Percentiles rank a stretch among this genome's conserved stretches.
These are phyloP conservation scores for Scaptomyza cyrtandrae DNA, from an alignment of 2,888 invertebrate genomes.

Conservation along the genomic window DNA sequence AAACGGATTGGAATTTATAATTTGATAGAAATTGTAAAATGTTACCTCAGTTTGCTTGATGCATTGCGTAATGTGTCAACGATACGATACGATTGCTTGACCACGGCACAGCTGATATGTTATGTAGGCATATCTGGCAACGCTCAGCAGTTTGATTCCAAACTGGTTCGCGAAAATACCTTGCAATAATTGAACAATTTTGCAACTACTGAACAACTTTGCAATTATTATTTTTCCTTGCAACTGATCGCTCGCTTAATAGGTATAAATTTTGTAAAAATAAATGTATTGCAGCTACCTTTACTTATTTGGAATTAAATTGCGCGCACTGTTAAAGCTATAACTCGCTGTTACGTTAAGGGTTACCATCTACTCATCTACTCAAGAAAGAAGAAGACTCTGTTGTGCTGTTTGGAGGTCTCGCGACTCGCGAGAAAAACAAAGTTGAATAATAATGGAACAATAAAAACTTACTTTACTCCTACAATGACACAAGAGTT, in stretches of 20 bases:
- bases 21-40: slow-evolving; percentile 31
- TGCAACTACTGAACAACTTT: background rate
- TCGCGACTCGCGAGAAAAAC: slow-evolving; percentile 46
- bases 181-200: background rate
- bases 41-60: slow-evolving; percentile 50
- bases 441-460: slow-evolving; percentile 44
- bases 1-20: slow-evolving; percentile 56
- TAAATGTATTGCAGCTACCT: background rate
- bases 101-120: slow-evolving; percentile 32
- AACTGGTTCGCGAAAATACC: background rate
- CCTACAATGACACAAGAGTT: slow-evolving; percentile 13
- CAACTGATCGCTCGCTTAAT: background rate
- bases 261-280: background rate
- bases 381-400: slow-evolving; percentile 31
- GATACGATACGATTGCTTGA: slow-evolving; percentile 59
- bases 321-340: slow-evolving; percentile 3
- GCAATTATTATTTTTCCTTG: too few relatives aligned
- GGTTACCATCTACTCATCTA: slow-evolving; percentile 29
- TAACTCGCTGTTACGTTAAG: slow-evolving; percentile 13
- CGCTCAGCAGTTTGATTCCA: background rate
- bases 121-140: slow-evolving; percentile 13
- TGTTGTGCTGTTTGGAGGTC: slow-evolving; percentile 36
- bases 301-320: background rate
- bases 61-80: slow-evolving; percentile 64
- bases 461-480: slow-evolving; percentile 19